Percentiles rank a stretch among this genome's conserved stretches.
Conservation (phyloP, 2,888 invertebrate species). For the Epinotia bilunana region DNA sequence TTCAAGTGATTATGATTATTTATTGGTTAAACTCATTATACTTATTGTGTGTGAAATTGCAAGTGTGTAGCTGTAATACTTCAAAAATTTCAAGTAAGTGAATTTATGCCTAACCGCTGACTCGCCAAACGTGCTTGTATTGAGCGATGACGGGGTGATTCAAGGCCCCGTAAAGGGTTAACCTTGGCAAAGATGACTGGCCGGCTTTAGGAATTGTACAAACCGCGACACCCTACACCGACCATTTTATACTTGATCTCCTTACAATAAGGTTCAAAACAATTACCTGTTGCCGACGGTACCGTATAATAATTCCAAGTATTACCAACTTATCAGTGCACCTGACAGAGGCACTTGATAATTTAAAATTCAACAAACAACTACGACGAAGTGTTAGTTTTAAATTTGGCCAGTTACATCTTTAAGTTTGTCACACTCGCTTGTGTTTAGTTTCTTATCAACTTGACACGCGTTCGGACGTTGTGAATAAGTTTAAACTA, state of each 20-base stretch:
- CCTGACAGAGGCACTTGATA: conserved; percentile 6
- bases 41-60: too few relatives aligned
- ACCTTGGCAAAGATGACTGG: conserved; percentile 37
- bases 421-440: conserved; percentile 12
- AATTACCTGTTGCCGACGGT: not conserved
- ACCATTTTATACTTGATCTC: not conserved
- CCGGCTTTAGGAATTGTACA: conserved; percentile 9
- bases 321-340: conserved; percentile 26
- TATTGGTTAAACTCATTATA: too few relatives aligned
- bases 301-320: conserved; percentile 2
- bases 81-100: too few relatives aligned
- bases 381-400: not conserved
- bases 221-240: not conserved
- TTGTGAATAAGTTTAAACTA: not conserved
- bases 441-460: conserved; percentile 27
- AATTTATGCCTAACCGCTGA: too few relatives aligned
- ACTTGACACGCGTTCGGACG: not conserved
- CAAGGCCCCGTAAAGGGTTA: too few relatives aligned
- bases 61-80: too few relatives aligned
- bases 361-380: not conserved
- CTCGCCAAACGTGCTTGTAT: too few relatives aligned
- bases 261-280: not conserved
- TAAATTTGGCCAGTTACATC: conserved; percentile 8
- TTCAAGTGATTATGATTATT: too few relatives aligned
- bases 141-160: too few relatives aligned